Base-by-base conservation (phyloP, 2,113 vertebrate species). In the Pelecanoides urinatrix region DNA sequence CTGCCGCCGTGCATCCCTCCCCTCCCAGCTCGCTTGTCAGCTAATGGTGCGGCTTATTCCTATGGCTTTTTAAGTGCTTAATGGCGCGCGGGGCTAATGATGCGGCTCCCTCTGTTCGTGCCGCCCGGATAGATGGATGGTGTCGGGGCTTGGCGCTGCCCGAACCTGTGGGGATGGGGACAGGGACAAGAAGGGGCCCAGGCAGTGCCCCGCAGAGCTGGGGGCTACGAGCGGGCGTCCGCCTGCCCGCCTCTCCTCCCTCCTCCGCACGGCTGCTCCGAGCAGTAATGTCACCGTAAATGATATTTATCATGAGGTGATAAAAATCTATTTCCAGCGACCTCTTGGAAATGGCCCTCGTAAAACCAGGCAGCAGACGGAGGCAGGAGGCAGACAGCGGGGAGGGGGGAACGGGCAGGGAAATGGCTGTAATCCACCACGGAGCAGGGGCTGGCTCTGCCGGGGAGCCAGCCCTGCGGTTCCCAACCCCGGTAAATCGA, bases 311-410 rank as follows among this genome's bases (percentile, higher is more conserved):
- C 96, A 93, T 59, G 72, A 94, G 96, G 96, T 96, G 96, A 96
- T 96, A 95, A 96, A 96, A 97, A 95, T 96, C 95, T 97, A 94
- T 97, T 97, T 96, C 96, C 96, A 96, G 95, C 92, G 93, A 96
- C 96, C 96, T 96, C 94, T 96, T 96, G 95, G 93, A 96, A 97
- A 97, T 95, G 96, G 94, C 94, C 92, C 96, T 96, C 92, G 29
- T 96, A 96, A 97, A 96, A 96, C 62, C 94, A 90, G 92, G 96
- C 95, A 96, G 96, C 96, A 97, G 96, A 88, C 95, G 45, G 92
- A 96, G 96, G 96, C 94, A 85, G 94, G 92, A 96, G 96, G 96
- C 90, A 94, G 94, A 88, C 93, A 67, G 87, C 18, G 6, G 86
- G 92, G 95, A 86, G 90, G 92, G 92, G 95, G 94, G 94, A 62